A percentile compares a stretch with the other conserved stretches of the same genome.
These are phyloP conservation scores for Zapornia atra DNA, from an alignment of 2,113 vertebrate species.

Conservation along the genomic window DNA sequence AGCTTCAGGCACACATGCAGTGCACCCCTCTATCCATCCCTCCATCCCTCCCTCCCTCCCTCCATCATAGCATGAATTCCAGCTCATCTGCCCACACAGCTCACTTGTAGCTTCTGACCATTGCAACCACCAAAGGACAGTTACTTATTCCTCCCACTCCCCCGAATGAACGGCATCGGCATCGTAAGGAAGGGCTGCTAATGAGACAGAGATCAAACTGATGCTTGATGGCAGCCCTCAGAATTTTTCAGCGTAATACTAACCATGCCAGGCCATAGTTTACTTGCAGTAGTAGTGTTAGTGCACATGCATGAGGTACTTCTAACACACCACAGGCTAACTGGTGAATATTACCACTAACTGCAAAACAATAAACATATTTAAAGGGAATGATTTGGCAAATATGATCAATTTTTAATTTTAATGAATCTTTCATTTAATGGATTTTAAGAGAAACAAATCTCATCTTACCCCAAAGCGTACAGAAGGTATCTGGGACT, in stretches of 20 bases:
- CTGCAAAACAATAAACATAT: neutral
- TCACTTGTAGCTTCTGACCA: neutral
- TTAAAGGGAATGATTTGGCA: neutral
- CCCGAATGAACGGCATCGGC: neutral
- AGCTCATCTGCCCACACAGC: neutral
- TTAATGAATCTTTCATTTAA: neutral
- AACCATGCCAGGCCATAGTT: neutral
- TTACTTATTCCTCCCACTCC: constrained; percentile 1
- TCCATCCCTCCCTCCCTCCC: neutral
- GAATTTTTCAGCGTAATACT: neutral
- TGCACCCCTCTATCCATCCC: neutral
- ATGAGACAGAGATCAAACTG: neutral
- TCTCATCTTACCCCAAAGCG: neutral
- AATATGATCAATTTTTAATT: neutral
- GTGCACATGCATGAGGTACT: neutral
- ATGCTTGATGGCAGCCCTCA: neutral
- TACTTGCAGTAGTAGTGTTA: neutral
- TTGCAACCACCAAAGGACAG: neutral
- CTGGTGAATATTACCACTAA: neutral
- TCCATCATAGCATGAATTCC: neutral
- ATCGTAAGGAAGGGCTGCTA: constrained; percentile 1
- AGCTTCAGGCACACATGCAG: neutral
- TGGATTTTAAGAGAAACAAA: neutral
- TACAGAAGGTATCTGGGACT: neutral
- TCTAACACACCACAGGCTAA: neutral